These are phyloP conservation scores for Dorcus hopei DNA, from an alignment of 2,888 invertebrate genomes.

Conservation along the genomic window DNA sequence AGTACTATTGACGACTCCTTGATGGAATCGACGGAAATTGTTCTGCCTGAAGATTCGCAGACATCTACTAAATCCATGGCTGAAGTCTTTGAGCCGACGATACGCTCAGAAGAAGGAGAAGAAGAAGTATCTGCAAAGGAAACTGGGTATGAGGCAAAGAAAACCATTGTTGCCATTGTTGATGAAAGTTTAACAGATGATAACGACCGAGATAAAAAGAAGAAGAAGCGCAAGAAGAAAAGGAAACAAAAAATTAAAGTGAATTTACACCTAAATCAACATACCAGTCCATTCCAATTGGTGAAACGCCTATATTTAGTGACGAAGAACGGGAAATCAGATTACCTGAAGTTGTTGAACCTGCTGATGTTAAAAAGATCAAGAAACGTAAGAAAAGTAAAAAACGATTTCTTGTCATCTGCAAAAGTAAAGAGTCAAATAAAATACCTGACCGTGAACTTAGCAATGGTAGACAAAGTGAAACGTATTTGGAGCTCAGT, in stretches of 20 bases:
- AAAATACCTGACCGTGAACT: too few relatives aligned
- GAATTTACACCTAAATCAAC: conserved; percentile 51
- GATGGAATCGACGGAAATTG: conserved; percentile 56
- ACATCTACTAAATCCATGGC: conserved; percentile 54
- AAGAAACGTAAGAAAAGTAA: conserved; percentile 45
- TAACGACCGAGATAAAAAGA: conserved; percentile 39
- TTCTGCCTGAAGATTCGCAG: conserved; percentile 50
- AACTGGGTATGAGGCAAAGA: too few relatives aligned
- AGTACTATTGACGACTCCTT: too few relatives aligned
- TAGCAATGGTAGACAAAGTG: too few relatives aligned
- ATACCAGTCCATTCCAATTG: conserved; percentile 44
- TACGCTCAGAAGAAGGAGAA: conserved; percentile 32
- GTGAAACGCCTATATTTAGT: conserved; percentile 43
- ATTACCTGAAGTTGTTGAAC: conserved; percentile 25
- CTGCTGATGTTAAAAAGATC: conserved; percentile 31
- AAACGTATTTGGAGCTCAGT: too few relatives aligned
- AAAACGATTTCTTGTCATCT: conserved; percentile 23
- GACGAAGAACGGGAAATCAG: conserved; percentile 41
- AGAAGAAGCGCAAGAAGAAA: conserved; percentile 47
- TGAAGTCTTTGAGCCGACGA: conserved; percentile 42
- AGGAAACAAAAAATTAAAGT: conserved; percentile 52
- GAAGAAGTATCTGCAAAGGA: too few relatives aligned
- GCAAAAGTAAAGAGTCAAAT: too few relatives aligned
- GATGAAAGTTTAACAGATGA: conserved; percentile 56
- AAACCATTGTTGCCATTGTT: conserved; percentile 49